A percentile compares a stretch with the other conserved stretches of the same genome.
Conservation (phyloP, 1,140 invertebrate genomes). For the Pararge aegeria region DNA sequence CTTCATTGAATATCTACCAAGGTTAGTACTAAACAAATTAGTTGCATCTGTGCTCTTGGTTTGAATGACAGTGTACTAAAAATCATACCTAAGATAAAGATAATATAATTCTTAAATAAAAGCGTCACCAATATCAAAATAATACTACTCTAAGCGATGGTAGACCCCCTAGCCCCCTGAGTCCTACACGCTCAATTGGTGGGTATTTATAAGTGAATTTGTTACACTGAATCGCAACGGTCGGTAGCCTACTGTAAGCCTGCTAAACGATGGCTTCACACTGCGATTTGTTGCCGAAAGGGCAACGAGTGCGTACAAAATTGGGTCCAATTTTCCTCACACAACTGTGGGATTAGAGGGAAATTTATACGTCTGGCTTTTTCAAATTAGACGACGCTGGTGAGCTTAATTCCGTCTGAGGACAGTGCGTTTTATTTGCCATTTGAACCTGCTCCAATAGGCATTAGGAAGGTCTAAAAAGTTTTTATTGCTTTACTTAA, state of each 20-base stretch:
- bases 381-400: conserved; percentile 65
- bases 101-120: too few species aligned
- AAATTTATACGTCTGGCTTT: conserved; percentile 77
- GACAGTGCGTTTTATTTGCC: conserved; percentile 45
- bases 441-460: conserved; percentile 35
- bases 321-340: conserved; percentile 67
- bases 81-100: too few species aligned
- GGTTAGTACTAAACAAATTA: too few species aligned
- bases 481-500: conserved; percentile 1
- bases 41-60: too few species aligned
- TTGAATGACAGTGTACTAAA: too few species aligned
- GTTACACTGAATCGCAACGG: too few species aligned
- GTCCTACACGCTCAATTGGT: too few species aligned
- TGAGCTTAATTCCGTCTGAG: conserved; percentile 61
- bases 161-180: too few species aligned
- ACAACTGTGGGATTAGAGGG: conserved; percentile 69
- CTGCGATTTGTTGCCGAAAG: conserved; percentile 55
- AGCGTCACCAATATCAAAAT: too few species aligned
- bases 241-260: not conserved
- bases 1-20: too few species aligned
- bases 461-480: conserved; percentile 8
- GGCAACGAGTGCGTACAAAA: conserved; percentile 59
- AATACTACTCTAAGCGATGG: too few species aligned
- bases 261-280: not conserved
- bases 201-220: too few species aligned